Evolutionary conservation across 1,140 invertebrate species (phyloP).

Genomic region (Camponotus floridanus): DNA sequence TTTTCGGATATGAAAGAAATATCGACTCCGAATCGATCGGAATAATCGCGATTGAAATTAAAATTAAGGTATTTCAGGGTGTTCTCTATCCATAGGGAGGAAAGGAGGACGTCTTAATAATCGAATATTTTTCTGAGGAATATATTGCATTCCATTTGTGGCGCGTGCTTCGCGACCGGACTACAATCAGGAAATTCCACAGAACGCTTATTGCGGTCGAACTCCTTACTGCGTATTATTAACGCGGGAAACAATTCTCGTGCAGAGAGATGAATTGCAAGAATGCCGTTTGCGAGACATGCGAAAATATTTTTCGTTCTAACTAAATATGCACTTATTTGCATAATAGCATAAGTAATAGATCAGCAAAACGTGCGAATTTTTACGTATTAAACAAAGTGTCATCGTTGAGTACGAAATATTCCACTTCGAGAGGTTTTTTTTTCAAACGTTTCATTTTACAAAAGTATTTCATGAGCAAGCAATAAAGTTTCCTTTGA

Average conservation of each 20-base stretch:
- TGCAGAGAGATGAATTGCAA: not conserved
- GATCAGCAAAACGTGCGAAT: not conserved
- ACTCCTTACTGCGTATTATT: conserved; percentile 50
- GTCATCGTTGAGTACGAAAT: not conserved
- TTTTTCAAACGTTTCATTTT: not conserved
- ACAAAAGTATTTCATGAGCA: not conserved
- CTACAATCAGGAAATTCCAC: conserved; percentile 84
- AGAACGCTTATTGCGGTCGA: conserved; percentile 60
- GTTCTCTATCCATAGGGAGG: not conserved
- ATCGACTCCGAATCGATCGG: not conserved
- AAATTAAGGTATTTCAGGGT: not conserved
- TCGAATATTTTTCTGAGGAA: conserved; percentile 55
- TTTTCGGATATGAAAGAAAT: not conserved
- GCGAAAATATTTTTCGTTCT: not conserved
- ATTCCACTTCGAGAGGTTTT: not conserved
- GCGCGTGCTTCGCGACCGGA: conserved; percentile 71
- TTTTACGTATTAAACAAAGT: not conserved
- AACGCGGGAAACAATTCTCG: conserved; percentile 26
- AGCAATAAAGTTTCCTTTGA: not conserved
- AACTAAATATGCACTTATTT: not conserved
- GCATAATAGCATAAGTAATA: not conserved
- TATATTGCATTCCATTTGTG: conserved; percentile 82
- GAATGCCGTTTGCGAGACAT: not conserved
- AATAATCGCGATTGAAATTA: conserved; percentile 9
- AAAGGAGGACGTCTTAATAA: conserved; percentile 65